phyloP scores from a whole-genome alignment of 2,888 invertebrate species.

The Sinelater perroti region DNA sequence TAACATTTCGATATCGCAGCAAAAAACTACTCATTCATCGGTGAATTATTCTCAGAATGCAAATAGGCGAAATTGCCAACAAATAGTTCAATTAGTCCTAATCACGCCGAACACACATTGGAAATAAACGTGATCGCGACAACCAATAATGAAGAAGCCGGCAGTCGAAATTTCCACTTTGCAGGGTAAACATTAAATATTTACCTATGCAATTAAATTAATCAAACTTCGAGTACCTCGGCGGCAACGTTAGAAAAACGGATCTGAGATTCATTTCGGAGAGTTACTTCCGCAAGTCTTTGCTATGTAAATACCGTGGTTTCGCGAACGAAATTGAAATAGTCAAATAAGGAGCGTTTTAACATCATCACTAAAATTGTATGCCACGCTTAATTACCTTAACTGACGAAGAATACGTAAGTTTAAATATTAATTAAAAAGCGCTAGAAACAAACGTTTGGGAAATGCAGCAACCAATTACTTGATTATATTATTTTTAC shows the following conservation, averaged over 20 bases:
- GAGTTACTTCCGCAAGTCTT: too few relatives aligned
- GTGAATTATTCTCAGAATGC: slow-evolving; percentile 5
- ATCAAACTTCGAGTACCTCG: background rate
- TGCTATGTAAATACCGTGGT: too few relatives aligned
- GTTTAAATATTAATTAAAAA: too few relatives aligned
- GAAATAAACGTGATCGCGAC: background rate
- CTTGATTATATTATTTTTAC: too few relatives aligned
- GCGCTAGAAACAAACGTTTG: too few relatives aligned
- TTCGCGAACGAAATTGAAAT: too few relatives aligned
- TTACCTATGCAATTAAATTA: slow-evolving; percentile 1
- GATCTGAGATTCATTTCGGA: background rate
- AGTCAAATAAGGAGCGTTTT: too few relatives aligned
- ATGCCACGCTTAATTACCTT: too few relatives aligned
- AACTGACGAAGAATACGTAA: too few relatives aligned
- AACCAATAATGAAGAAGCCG: background rate
- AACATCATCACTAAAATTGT: too few relatives aligned
- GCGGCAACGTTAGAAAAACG: background rate
- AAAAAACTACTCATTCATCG: background rate
- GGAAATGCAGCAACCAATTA: too few relatives aligned
- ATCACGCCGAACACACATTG: slow-evolving; percentile 4
- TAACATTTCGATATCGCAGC: background rate
- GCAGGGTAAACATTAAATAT: slow-evolving; percentile 4
- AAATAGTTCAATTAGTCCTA: slow-evolving; percentile 19
- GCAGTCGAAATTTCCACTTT: slow-evolving; percentile 2
- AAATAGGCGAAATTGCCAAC: slow-evolving; percentile 10